A percentile compares a stretch with the other conserved stretches of the same genome.
phyloP scores from a whole-genome alignment of 2,113 vertebrate genomes.

The Orientallactaga bullata region DNA sequence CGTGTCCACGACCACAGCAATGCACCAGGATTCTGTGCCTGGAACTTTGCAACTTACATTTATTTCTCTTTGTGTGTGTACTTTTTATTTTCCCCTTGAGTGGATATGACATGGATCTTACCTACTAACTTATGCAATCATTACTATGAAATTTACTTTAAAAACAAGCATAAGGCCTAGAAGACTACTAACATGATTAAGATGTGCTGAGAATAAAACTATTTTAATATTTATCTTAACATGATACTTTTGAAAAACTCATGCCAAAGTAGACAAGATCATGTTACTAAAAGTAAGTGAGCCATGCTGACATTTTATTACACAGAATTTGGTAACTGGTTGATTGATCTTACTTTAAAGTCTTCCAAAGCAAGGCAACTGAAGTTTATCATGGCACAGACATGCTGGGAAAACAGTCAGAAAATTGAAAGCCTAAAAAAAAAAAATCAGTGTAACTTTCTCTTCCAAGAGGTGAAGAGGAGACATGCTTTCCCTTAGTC shows the following conservation, averaged over 20 bases:
- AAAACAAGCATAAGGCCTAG: constrained; percentile 8
- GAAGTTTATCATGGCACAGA: not conserved
- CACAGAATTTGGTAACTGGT: not conserved
- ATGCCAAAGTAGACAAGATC: not conserved
- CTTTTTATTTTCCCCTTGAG: not conserved
- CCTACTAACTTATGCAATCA: not conserved
- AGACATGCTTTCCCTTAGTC: not conserved
- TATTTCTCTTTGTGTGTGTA: not conserved
- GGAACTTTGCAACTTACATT: not conserved
- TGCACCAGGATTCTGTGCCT: not conserved
- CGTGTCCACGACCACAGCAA: constrained; percentile 8
- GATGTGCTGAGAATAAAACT: not conserved
- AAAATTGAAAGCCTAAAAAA: not conserved
- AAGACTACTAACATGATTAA: constrained; percentile 16
- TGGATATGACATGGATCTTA: not conserved
- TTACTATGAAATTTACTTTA: not conserved
- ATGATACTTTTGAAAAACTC: constrained; percentile 10
- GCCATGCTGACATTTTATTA: not conserved
- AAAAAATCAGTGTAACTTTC: not conserved
- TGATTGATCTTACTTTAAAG: not conserved
- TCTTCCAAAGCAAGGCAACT: not conserved
- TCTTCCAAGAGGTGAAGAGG: not conserved
- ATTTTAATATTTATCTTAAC: not conserved
- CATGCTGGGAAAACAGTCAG: not conserved
- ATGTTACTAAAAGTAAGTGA: not conserved